Base-by-base conservation (phyloP, 2,797 vertebrate genomes). In the Periparus ater region DNA sequence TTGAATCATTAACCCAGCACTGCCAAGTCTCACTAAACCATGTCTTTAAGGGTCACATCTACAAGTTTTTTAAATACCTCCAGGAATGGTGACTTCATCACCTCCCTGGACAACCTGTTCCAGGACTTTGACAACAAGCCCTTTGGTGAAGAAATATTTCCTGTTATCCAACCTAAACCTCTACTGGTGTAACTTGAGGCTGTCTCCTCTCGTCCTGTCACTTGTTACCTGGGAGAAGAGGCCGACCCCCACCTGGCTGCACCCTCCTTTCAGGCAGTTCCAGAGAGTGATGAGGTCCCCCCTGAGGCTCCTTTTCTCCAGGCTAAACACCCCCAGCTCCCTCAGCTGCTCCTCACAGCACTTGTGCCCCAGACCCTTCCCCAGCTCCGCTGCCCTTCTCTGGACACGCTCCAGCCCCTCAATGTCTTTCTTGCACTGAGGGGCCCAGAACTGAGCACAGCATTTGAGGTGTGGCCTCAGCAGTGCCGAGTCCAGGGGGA, bases 211-310 rank as follows among this genome's bases (percentile, higher is more conserved):
- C 19, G 3, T 51, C 5, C 21, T 55, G 3, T 62, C 23, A 8
- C 11, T 42, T 67, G 6, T 18, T 25, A 10, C 55, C 2, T 34
- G 7, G 17, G 1, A 77, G 58, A 55, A 66, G 63, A 61, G 18
- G 0, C 21, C 0, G 0, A 21, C 2, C 9, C 9, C 20, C 15
- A 14, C 34, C 15, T 36, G 7, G 9, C n/a, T 36, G 3, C 48
- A 11, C 0, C 19, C 38, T 63, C 30, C 17, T 48, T 16, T 63
- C 61, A 73, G 34, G 25, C 30, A 23, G 22, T 0, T 38, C 3
- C 1, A 45, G 27, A n/a, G n/a, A n/a, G 20, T 0, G 1, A 2
- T 26, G 18, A 42, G 7, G 6, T 60, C 1, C 4, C n/a, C 15
- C 3, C 18, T 61, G 18, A 80, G 58, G 29, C 47, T 66, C 21